Evolutionary conservation across 2,888 invertebrate species (phyloP), one percentile per base, ranked within the genome.

Genomic region (Boloria selene): DNA sequence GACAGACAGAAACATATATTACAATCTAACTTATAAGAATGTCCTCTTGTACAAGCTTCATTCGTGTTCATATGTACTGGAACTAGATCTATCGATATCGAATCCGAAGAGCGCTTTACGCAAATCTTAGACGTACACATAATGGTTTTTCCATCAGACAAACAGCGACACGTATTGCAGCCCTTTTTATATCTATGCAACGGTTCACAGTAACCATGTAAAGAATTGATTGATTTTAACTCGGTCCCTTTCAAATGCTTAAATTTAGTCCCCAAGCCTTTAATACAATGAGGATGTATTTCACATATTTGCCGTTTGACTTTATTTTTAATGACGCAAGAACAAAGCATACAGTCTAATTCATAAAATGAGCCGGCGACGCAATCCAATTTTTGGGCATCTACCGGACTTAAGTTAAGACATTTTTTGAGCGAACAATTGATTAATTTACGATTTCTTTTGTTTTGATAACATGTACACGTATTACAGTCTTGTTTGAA

Each of bases 361-460:
- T 80, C 80, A 42, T 87, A 88, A 0, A 68, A 65, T 0, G 83
- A 78, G 0, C 79, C 79, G 17, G 69, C 67, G 0, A 86, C 81
- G 52, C 90, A 90, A 26, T 80, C 77, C 0, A 62, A 52, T 50
- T 22, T 65, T 42, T 13, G 63, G 10, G 0, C 67, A 45, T 66
- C 64, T 14, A 53, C 38, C 1, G 38, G 4, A 42, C 0, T 0
- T 26, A 45, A 2, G 38, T 18, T 7, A 47, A 14, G 3, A 65
- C 92, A 93, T 1, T 62, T 58, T 10, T 80, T 82, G 6, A 85
- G 59, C 0, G 93, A 90, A 72, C 93, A 93, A 0, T 81, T 79
- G 50, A 90, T 84, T 13, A 84, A 80, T 70, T 89, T 90, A 1
- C 75, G 54, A 0, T 77, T 79, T 0, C 67, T 66, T 2, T 64